phyloP scores from a whole-genome alignment of 2,888 invertebrate species.

The Amorpha juglandis region DNA sequence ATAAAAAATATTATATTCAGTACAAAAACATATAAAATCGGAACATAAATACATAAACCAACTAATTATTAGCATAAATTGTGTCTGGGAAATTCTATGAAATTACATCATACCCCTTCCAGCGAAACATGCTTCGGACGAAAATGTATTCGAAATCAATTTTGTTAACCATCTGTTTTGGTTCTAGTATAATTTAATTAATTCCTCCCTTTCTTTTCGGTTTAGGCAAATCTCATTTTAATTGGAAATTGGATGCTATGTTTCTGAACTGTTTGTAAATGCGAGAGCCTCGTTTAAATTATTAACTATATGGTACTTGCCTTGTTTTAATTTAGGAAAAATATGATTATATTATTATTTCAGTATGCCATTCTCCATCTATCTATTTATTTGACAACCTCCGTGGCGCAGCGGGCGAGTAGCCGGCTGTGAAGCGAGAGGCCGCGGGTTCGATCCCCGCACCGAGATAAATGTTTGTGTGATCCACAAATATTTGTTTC shows the following conservation, averaged over 20 bases:
- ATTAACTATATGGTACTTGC: not conserved
- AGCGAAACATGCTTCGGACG: not conserved
- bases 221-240: slow-evolving; percentile 44
- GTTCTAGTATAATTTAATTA: slow-evolving; percentile 48
- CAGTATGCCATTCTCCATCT: too few species aligned
- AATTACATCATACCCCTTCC: not conserved
- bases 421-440: too few species aligned
- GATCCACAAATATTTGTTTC: too few species aligned
- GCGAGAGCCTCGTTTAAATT: slow-evolving; percentile 4
- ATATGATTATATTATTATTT: not conserved
- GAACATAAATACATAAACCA: not conserved
- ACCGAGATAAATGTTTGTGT: too few species aligned
- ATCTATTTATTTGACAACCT: too few species aligned
- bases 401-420: too few species aligned
- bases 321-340: not conserved
- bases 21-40: too few species aligned
- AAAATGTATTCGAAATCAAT: slow-evolving; percentile 46
- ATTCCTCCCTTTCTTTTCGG: slow-evolving; percentile 40
- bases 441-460: too few species aligned
- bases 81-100: not conserved
- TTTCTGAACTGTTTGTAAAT: slow-evolving; percentile 32
- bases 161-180: slow-evolving; percentile 54
- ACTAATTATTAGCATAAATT: not conserved
- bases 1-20: too few species aligned
- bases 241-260: slow-evolving; percentile 40